A percentile compares a stretch with the other conserved stretches of the same genome.
These are phyloP conservation scores for Lithophane socia DNA, from an alignment of 2,888 invertebrate genomes.

Conservation along the genomic window DNA sequence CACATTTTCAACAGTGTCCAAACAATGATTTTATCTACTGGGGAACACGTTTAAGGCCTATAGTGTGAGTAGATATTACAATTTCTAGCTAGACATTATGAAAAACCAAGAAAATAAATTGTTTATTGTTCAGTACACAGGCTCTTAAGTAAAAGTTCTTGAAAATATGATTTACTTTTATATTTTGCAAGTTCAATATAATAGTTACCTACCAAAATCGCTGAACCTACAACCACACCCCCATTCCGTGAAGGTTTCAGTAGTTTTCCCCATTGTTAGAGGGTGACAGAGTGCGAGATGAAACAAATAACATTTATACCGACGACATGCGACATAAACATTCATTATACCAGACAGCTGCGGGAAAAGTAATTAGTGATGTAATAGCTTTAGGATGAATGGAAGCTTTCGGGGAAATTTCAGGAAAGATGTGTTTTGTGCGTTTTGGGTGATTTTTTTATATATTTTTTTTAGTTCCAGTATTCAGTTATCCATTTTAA, in stretches of 20 bases:
- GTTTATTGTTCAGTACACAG: no score
- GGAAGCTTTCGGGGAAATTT: constrained; percentile 34
- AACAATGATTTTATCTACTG: neutral
- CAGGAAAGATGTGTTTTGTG: constrained; percentile 5
- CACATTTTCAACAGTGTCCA: no score
- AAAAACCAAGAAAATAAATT: no score
- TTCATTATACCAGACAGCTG: constrained; percentile 71
- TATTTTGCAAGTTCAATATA: neutral
- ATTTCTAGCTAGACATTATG: no score
- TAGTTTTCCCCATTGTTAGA: constrained; percentile 82
- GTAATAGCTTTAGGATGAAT: constrained; percentile 55
- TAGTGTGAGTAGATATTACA: no score
- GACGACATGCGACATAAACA: constrained; percentile 64
- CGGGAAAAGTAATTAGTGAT: constrained; percentile 71
- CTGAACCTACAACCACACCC: constrained; percentile 49
- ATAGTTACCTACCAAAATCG: constrained; percentile 3
- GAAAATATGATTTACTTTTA: neutral
- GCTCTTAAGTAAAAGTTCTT: neutral
- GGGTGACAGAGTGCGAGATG: constrained; percentile 64
- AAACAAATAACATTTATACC: constrained; percentile 60
- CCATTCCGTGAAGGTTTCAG: constrained; percentile 75
- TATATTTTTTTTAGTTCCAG: neutral
- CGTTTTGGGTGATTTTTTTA: neutral
- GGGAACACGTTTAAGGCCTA: neutral
- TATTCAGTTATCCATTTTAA: neutral